Evolutionary conservation across 2,113 vertebrate genomes (phyloP), one percentile per base, ranked within the genome.

Genomic region (Aleadryas rufinucha): DNA sequence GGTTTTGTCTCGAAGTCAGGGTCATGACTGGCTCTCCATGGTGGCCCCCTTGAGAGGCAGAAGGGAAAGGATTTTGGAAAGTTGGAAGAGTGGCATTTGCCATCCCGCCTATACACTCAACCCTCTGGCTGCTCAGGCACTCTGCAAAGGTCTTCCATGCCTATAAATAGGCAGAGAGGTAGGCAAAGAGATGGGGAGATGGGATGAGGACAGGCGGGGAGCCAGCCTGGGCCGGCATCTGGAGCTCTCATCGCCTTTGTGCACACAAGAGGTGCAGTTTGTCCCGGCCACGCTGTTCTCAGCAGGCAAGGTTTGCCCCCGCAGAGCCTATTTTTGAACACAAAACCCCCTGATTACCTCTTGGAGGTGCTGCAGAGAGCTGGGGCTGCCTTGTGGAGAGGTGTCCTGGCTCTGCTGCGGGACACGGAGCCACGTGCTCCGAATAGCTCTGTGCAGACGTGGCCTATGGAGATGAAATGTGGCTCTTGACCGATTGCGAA

Each of bases 401-500:
- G 61, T 90, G 79, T 65, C 68, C 42, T 3, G 6, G 47, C 7
- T 3, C 49, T 79, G 74, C 72, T 19, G 85, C 0, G 7, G 89
- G 92, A 84, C 21, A 0, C 1, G 3, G 15, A 53, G 93, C 82
- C 87, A 83, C 78, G 63, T 79, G 85, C 85, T 90, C 77, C 0
- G 0, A 94, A 96, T 90, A 84, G 91, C 86, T 95, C 57, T 13
- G 71, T 68, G 91, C 84, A 87, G 89, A 89, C 80, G 28, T 86
- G 94, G 93, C 81, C 87, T n/a, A 8, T 1, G 79, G 86, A 89
- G 89, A 94, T 93, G 80, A 94, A 95, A 96, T 75, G 93, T 50
- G 88, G 65, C 96, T 97, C 96, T 96, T 96, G 95, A 93, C 95
- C 86, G 65, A 95, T 86, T 95, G 95, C 10, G 42, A 95, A 94